phyloP scores from a whole-genome alignment of 2,888 invertebrate genomes.

The Smittia sp. region DNA sequence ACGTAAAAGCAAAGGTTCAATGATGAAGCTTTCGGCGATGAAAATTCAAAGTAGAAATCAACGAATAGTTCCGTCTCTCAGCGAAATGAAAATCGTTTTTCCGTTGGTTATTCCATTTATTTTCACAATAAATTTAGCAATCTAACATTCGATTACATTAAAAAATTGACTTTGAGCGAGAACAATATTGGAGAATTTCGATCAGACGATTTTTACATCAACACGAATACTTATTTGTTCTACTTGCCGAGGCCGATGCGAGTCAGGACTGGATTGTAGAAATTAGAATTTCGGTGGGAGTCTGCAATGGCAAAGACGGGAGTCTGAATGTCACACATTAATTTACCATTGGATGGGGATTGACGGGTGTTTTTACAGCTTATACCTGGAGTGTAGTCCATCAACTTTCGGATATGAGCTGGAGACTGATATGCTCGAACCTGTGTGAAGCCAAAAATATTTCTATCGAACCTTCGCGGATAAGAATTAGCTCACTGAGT shows the following conservation, averaged over 20 bases:
- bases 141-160: too few species aligned
- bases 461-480: neutral
- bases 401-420: conserved; percentile 4
- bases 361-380: neutral
- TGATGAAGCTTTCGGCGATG: too few species aligned
- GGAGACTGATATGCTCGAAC: conserved; percentile 8
- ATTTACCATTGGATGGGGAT: neutral
- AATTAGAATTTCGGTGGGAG: conserved; percentile 32
- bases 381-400: conserved; percentile 27
- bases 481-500: conserved; percentile 14
- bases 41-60: too few species aligned
- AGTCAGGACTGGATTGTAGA: conserved; percentile 27
- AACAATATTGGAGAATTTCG: conserved; percentile 38
- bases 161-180: neutral
- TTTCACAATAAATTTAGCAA: too few species aligned
- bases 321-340: neutral
- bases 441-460: neutral
- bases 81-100: too few species aligned
- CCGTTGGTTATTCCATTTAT: too few species aligned
- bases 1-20: too few species aligned
- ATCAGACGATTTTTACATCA: neutral
- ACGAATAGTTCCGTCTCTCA: too few species aligned
- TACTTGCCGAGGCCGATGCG: conserved; percentile 36
- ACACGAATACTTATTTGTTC: neutral
- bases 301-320: conserved; percentile 15